A percentile compares a stretch with the other conserved stretches of the same genome.
Evolutionary conservation across 2,888 invertebrate species (phyloP).

Genomic region (Acronicta leporina): DNA sequence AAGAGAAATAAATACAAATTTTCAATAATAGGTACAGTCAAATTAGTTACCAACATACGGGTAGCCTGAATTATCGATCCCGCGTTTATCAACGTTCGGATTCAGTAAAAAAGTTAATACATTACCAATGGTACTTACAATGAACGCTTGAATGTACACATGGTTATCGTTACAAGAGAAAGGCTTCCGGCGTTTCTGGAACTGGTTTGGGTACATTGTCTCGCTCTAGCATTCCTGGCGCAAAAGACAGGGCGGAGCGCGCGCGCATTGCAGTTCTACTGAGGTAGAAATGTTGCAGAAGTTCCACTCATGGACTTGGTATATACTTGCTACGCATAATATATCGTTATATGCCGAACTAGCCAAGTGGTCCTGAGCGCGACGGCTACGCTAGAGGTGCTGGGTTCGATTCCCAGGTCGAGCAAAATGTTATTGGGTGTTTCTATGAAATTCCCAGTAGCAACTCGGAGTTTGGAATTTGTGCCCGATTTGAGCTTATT

Average conservation of each 20-base stretch:
- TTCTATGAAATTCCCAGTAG: too few species aligned
- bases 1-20: slow-evolving; percentile 37
- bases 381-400: too few species aligned
- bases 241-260: slow-evolving; percentile 62
- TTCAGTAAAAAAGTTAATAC: slow-evolving; percentile 34
- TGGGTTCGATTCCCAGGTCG: too few species aligned
- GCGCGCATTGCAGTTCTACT: slow-evolving; percentile 60
- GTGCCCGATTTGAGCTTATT: too few species aligned
- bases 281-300: slow-evolving; percentile 21
- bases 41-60: background rate
- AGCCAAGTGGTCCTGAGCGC: too few species aligned
- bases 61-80: slow-evolving; percentile 25
- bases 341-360: too few species aligned
- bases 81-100: slow-evolving; percentile 21
- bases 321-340: too few species aligned
- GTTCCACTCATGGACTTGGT: background rate
- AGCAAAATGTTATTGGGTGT: too few species aligned
- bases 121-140: slow-evolving; percentile 37
- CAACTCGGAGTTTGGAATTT: too few species aligned
- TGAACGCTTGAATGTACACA: slow-evolving; percentile 49
- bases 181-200: slow-evolving; percentile 79
- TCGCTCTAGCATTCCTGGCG: slow-evolving; percentile 64
- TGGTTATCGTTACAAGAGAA: slow-evolving; percentile 67
- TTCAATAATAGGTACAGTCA: slow-evolving; percentile 15
- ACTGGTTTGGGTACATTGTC: slow-evolving; percentile 69